A percentile compares a stretch with the other conserved stretches of the same genome.
Conservation (phyloP, 1,140 invertebrate species). For the Pseudomyrmex cubaensis region DNA sequence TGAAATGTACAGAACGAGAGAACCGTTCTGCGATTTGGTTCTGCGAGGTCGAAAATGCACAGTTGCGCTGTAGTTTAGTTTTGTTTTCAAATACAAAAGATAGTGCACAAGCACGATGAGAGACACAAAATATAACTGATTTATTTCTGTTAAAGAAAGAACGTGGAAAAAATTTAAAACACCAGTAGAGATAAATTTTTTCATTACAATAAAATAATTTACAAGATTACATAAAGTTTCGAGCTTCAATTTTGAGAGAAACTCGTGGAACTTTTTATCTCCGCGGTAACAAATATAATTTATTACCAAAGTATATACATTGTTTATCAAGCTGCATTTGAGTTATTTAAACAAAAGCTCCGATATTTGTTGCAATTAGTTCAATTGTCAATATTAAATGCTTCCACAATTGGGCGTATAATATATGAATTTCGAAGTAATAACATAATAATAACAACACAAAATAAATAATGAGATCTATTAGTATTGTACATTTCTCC, state of each 20-base stretch:
- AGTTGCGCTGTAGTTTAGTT: too few relatives aligned
- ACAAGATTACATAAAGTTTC: too few relatives aligned
- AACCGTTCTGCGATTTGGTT: not conserved
- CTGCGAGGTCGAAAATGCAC: too few relatives aligned
- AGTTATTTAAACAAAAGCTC: not conserved
- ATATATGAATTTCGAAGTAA: not conserved
- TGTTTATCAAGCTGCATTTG: slow-evolving; percentile 15
- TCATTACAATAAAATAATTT: too few relatives aligned
- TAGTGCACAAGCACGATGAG: too few relatives aligned
- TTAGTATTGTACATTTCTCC: not conserved
- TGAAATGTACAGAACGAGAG: slow-evolving; percentile 7
- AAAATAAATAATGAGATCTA: not conserved
- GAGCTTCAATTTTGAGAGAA: not conserved
- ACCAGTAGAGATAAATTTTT: too few relatives aligned
- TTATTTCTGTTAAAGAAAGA: too few relatives aligned
- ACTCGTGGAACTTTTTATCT: not conserved
- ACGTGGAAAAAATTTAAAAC: too few relatives aligned
- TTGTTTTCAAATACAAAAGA: too few relatives aligned
- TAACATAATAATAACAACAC: not conserved
- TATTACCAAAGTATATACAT: not conserved
- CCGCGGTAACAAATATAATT: too few relatives aligned
- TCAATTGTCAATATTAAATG: slow-evolving; percentile 9
- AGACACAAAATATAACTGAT: too few relatives aligned
- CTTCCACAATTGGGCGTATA: slow-evolving; percentile 11
- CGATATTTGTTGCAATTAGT: not conserved